Evolutionary conservation across 1,140 invertebrate species (phyloP).

Genomic region (Drosophila seguyi): DNA sequence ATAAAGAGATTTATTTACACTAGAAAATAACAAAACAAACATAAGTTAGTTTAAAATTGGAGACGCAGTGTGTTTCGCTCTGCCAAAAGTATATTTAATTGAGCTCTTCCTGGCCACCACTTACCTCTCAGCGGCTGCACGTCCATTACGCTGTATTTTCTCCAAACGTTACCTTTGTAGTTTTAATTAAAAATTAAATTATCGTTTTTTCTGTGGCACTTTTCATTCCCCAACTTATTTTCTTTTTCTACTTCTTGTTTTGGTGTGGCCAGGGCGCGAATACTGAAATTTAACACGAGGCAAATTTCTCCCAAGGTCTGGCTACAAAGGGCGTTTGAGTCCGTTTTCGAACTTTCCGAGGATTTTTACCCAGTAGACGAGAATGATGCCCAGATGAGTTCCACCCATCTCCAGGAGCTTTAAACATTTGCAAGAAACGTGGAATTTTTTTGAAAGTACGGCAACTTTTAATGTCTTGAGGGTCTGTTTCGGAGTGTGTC

Average conservation of each 20-base stretch:
- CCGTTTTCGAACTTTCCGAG: background rate
- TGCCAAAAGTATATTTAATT: too few species aligned
- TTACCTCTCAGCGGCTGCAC: constrained; percentile 60
- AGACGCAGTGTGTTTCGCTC: background rate
- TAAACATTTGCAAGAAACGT: too few species aligned
- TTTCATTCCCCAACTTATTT: constrained; percentile 2
- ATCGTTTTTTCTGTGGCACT: constrained; percentile 46
- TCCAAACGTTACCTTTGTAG: constrained; percentile 41
- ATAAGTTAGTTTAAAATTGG: constrained; percentile 7
- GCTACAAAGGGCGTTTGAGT: background rate
- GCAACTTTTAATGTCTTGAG: background rate
- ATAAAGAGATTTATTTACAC: background rate
- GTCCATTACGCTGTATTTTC: constrained; percentile 50
- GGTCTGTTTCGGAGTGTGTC: background rate
- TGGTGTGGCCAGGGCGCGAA: background rate
- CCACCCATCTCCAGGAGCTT: background rate
- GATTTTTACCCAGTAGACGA: background rate
- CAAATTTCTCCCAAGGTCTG: background rate
- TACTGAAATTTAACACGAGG: background rate
- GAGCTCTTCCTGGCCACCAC: background rate
- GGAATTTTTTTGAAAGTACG: background rate
- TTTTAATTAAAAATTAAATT: constrained; percentile 44
- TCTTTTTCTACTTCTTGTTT: background rate
- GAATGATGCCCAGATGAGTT: background rate
- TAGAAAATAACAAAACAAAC: constrained; percentile 3